Evolutionary conservation across 2,888 invertebrate genomes (phyloP), one percentile per base, ranked within the genome.

Genomic region (Clanis bilineata): DNA sequence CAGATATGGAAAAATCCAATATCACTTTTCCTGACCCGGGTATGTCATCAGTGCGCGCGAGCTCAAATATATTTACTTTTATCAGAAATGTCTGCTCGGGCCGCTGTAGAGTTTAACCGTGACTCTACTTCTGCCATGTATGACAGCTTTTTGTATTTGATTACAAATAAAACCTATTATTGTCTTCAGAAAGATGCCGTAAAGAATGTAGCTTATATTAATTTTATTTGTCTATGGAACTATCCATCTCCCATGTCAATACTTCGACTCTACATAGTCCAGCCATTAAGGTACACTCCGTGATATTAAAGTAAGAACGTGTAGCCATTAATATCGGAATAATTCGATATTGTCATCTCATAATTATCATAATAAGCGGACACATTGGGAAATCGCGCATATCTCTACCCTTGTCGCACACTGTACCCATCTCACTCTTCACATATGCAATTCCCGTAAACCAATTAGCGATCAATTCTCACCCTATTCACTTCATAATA

Each of bases 331-430:
- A 44, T 57, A 57, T 45, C 44, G 51, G 51, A 28, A 80, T 80
- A 80, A 82, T 83, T 82, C 74, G 77, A 85, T 86, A 83, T 86
- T 84, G 80, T 83, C 77, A 70, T 81, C 77, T 73, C 74, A 81
- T 83, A 87, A 85, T 88, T 85, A 87, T 83, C 82, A 85, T 86
- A 85, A 84, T 85, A 86, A 85, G 79, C 76, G 73, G 72, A 85
- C 80, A 83, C 82, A 83, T 85, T 83, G 81, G 76, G 77, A 80
- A 81, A 83, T 86, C 82, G 82, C 87, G 84, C 80, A 83, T 79
- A 72, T 65, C 64, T 70, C 67, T 72, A 62, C 78, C 82, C 77
- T 80, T 79, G 73, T 80, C 81, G 76, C 74, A 69, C 70, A 66
- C 59, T 79, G 72, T 71, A 36, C 61, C 77, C 71, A 64, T 86